phyloP scores from a whole-genome alignment of 2,888 invertebrate genomes.

The Balanococcus diminutus region DNA sequence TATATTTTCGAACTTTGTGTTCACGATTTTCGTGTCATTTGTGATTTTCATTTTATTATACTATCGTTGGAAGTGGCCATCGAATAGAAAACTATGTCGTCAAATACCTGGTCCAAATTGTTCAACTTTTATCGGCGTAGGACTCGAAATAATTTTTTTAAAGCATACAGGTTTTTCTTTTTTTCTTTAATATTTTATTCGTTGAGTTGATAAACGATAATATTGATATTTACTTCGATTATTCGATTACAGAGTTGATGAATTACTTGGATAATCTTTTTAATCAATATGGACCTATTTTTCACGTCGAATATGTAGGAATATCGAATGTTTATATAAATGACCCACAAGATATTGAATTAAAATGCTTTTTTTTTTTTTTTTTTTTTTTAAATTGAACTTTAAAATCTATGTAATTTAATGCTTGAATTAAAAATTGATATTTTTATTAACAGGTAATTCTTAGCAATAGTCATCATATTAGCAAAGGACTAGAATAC shows the following conservation, averaged over 20 bases:
- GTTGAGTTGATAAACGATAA: too few species aligned
- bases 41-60: neutral
- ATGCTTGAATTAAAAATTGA: too few species aligned
- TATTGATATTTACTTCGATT: too few species aligned
- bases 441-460: slow-evolving; percentile 55
- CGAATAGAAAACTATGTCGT: neutral
- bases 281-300: slow-evolving; percentile 53
- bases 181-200: neutral
- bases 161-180: slow-evolving; percentile 22
- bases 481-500: slow-evolving; percentile 57
- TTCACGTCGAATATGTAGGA: slow-evolving; percentile 56
- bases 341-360: slow-evolving; percentile 57
- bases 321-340: slow-evolving; percentile 55
- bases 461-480: slow-evolving; percentile 57
- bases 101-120: slow-evolving; percentile 40
- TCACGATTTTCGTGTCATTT: neutral
- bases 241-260: slow-evolving; percentile 56
- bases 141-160: neutral
- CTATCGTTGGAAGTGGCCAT: slow-evolving; percentile 37
- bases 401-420: too few species aligned
- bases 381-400: too few species aligned
- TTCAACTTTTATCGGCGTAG: slow-evolving; percentile 16
- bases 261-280: slow-evolving; percentile 53
- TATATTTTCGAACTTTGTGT: neutral
- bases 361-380: too few species aligned